Evolutionary conservation across 2,888 invertebrate genomes (phyloP), one percentile per base, ranked within the genome.

Genomic region (Nomada fabriciana): DNA sequence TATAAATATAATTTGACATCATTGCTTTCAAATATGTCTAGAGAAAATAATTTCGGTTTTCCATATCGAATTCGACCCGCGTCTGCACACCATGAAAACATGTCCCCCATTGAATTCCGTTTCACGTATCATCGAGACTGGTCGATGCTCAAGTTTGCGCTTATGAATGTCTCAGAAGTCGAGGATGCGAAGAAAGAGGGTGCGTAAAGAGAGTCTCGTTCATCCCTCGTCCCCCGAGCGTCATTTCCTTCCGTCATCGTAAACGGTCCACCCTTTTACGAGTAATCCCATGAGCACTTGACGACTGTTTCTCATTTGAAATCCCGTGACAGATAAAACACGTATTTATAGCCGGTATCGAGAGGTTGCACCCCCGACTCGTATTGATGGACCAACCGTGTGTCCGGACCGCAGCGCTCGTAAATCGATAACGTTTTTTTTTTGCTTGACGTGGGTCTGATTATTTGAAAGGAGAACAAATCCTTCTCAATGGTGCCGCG

Each of bases 271-370:
- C 85, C 85, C 89, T 91, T 91, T 91, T 86, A 88, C 84, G 78
- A 79, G 85, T 92, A 91, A 93, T 91, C 92, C 91, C 90, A 86
- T 82, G 91, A 90, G 91, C 91, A 90, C 88, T 91, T 92, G 91
- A 91, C 91, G 89, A 91, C 91, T 92, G 91, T 92, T 92, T 92
- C 91, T 92, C 91, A 92, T 91, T 90, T 89, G 77, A 89, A 92
- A 92, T 90, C 90, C 91, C 89, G 76, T 84, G 90, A 88, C 87
- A 88, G 90, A 91, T 91, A 89, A 91, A 91, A 91, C 90, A 84
- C 90, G 90, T 91, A 92, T 93, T 91, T 92, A 91, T 89, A 88
- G 88, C 84, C 87, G 89, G 91, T 90, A 91, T 87, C 86, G 88
- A 88, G 87, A 90, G 85, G 87, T 83, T 84, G 88, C 85, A 83